Evolutionary conservation across 2,113 vertebrate species (phyloP).

Genomic region (Muscicapa adusta): DNA sequence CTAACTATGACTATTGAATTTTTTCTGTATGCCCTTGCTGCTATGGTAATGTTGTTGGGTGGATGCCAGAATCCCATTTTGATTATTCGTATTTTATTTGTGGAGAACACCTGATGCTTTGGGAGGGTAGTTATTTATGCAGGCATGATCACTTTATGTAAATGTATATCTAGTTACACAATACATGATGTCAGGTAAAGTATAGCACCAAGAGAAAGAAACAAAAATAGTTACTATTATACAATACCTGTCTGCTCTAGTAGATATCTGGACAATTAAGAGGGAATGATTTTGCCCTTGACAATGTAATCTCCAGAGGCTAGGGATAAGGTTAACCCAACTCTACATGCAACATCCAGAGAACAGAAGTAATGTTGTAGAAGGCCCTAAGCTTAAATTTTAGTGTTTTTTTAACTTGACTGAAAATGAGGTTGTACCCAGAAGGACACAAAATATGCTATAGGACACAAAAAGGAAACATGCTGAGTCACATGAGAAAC

Average conservation of each 20-base stretch:
- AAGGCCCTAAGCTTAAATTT: neutral
- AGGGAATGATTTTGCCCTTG: neutral
- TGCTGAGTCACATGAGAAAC: neutral
- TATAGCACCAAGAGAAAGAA: neutral
- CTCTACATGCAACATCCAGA: neutral
- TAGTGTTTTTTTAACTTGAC: neutral
- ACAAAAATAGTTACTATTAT: neutral
- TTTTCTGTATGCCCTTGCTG: neutral
- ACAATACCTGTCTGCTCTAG: neutral
- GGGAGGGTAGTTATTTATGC: neutral
- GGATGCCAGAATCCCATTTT: neutral
- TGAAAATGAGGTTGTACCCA: neutral
- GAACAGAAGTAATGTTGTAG: neutral
- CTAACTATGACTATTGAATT: neutral
- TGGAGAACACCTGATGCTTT: neutral
- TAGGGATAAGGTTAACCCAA: neutral
- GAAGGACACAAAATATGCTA: neutral
- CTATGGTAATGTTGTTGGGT: neutral
- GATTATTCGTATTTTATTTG: neutral
- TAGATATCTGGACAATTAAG: neutral
- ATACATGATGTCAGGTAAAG: neutral
- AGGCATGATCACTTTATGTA: neutral
- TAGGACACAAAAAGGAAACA: neutral
- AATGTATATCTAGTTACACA: neutral
- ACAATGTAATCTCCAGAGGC: neutral